Conservation (phyloP, 2,113 vertebrate species). For the Pogonocichla stellata region DNA sequence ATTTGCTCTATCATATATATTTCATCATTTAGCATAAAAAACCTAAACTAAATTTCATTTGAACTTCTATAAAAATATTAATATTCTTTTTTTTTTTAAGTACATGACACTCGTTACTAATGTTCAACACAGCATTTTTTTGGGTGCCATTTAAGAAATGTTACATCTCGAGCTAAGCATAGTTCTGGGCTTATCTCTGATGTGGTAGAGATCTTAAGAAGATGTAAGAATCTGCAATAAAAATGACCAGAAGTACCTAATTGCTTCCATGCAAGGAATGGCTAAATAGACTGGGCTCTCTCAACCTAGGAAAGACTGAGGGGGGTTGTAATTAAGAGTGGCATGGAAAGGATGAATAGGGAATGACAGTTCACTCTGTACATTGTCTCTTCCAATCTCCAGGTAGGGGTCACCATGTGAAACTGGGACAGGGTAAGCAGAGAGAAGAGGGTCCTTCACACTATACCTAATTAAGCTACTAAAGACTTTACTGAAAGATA, state of each 20-base stretch:
- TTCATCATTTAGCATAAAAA: neutral
- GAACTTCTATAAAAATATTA: neutral
- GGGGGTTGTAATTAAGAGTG: neutral
- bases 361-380: neutral
- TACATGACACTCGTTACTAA: neutral
- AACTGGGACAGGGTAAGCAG: neutral
- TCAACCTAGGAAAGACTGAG: neutral
- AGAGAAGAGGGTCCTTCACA: neutral
- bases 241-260: neutral
- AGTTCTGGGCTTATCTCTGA: neutral
- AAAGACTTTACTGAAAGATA: neutral
- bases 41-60: neutral
- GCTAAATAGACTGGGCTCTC: neutral
- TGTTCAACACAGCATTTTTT: neutral
- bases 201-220: neutral
- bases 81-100: neutral
- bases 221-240: neutral
- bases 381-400: slow-evolving; percentile 32
- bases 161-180: neutral
- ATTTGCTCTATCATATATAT: neutral
- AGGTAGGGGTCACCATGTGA: neutral
- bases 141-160: neutral
- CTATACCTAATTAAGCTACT: neutral
- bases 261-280: neutral
- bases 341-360: neutral